phyloP scores from a whole-genome alignment of 2,797 vertebrate species.

The Philypnodon macrostomus region DNA sequence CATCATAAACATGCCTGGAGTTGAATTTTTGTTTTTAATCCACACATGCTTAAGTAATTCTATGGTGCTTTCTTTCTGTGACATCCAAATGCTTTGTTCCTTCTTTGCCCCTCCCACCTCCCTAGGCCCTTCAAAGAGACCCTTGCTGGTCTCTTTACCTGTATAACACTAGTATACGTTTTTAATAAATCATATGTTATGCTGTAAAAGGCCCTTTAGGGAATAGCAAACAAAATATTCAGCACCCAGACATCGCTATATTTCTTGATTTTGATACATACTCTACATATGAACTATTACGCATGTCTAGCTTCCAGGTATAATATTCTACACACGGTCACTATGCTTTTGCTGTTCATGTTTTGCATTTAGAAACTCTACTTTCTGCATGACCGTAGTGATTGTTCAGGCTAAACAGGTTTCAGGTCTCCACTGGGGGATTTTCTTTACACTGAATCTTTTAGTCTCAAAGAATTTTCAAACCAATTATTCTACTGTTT shows the following conservation, averaged over 20 bases:
- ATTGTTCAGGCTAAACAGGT: constrained; percentile 18
- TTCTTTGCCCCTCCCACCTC: too few relatives aligned
- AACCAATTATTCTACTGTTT: neutral
- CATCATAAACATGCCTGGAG: too few relatives aligned
- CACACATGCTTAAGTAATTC: too few relatives aligned
- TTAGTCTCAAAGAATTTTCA: neutral
- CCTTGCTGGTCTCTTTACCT: too few relatives aligned
- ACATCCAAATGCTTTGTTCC: too few relatives aligned
- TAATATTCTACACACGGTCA: constrained; percentile 7
- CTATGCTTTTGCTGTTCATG: constrained; percentile 2
- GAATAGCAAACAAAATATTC: too few relatives aligned
- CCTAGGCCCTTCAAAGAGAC: too few relatives aligned
- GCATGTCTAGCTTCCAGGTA: constrained; percentile 9
- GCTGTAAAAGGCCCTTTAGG: too few relatives aligned
- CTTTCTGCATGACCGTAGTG: constrained; percentile 6
- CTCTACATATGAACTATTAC: constrained; percentile 4
- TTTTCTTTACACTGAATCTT: neutral
- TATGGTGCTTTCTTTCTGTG: too few relatives aligned
- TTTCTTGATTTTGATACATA: neutral
- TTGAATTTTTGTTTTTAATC: too few relatives aligned
- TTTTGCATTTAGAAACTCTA: neutral
- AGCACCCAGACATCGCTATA: neutral
- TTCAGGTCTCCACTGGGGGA: constrained; percentile 15
- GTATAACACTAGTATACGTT: too few relatives aligned
- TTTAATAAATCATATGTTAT: too few relatives aligned